Evolutionary conservation across 2,113 vertebrate species (phyloP).

Genomic region (Platanista minor): DNA sequence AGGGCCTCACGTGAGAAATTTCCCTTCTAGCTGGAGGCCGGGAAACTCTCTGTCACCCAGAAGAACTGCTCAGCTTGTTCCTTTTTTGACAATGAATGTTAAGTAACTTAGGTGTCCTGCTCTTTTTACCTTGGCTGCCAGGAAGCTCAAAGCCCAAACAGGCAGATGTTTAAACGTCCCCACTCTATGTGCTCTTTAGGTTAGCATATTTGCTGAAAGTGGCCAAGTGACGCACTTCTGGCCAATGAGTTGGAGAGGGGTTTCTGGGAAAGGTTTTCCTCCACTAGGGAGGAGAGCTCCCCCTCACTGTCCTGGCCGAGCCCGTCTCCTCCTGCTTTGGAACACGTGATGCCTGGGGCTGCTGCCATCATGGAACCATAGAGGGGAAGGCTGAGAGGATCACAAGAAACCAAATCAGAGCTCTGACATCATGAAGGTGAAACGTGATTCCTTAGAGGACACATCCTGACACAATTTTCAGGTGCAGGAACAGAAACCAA

Average conservation of each 20-base stretch:
- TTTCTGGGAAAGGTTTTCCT: background rate
- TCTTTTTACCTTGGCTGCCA: conserved; percentile 2
- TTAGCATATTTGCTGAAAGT: background rate
- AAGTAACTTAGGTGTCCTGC: background rate
- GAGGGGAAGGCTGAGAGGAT: background rate
- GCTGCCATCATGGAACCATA: background rate
- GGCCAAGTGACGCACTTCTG: background rate
- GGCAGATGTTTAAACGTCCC: background rate
- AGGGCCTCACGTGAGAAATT: background rate
- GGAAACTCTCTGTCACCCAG: background rate
- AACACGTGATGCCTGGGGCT: background rate
- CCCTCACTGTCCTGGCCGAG: background rate
- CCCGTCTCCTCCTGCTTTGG: background rate
- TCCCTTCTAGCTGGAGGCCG: background rate
- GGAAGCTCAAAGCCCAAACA: conserved; percentile 41
- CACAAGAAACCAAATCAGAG: background rate
- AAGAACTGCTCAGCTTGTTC: background rate
- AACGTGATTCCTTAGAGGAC: background rate
- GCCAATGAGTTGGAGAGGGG: background rate
- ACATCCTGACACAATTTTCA: background rate
- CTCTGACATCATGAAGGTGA: background rate
- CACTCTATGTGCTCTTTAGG: background rate
- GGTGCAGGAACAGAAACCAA: background rate
- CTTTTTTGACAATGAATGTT: background rate
- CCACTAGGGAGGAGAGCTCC: background rate